Base-by-base conservation (phyloP, 2,797 vertebrate species). In the Centropyge bicolor region DNA sequence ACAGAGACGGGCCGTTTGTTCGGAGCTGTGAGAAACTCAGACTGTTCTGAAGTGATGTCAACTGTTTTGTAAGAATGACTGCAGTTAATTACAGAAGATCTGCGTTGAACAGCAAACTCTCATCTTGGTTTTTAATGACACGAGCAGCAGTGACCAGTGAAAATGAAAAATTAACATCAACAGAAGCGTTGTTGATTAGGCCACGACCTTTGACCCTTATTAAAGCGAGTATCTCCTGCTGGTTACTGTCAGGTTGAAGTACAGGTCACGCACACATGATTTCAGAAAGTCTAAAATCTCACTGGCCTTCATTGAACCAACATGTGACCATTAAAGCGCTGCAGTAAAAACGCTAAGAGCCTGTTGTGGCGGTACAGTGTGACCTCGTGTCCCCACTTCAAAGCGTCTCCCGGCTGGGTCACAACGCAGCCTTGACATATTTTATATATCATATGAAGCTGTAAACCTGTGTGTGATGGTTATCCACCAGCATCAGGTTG, bases 371-470 rank as follows among this genome's bases (percentile, higher is more conserved):
- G 38, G 31, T 31, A 24, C 41, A n/a, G 38, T 6, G 14, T 73
- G 79, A 81, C 82, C 85, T 71, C 2, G n/a, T 57, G 77, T 80
- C 60, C 38, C 77, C 9, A 69, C 82, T 84, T 88, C 88, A 90
- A 92, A 90, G 86, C 22, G 0, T 69, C 22, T 36, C 31, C 61
- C 77, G 80, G 78, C 67, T 74, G 81, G 12, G 77, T 81, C 64
- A 78, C 52, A 72, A 48, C 74, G 70, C 27, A 56, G 60, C 59
- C 19, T 8, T 41, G 36, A 86, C 74, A 78, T 78, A 48, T 68
- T 74, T 49, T 46, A 77, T 72, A 62, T 63, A 36, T 71, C 51
- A 59, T 19, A 24, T n/a, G n/a, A 70, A 69, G 63, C 69, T 59
- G 54, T 76, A 78, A 78, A 82, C 41, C 49, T 41, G 40, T 36